These are phyloP conservation scores for Hypothenemus hampei DNA, from an alignment of 1,140 invertebrate species.

Conservation along the genomic window DNA sequence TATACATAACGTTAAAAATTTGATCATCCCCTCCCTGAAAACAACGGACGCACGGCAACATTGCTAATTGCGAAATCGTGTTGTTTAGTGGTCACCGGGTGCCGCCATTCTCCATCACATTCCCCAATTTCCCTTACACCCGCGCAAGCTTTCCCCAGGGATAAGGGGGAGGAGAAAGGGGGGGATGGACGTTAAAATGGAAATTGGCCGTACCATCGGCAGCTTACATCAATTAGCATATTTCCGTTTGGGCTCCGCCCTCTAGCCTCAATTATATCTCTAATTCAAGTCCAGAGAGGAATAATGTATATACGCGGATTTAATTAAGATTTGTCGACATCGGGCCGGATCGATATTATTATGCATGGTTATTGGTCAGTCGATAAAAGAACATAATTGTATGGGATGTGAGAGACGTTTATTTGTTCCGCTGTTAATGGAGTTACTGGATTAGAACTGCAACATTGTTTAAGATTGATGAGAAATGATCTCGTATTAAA, in stretches of 20 bases:
- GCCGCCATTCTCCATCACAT: neutral
- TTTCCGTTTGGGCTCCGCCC: conserved; percentile 5
- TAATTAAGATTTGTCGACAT: conserved; percentile 9
- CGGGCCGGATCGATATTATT: neutral
- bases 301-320: neutral
- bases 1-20: too few relatives aligned
- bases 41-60: conserved; percentile 4
- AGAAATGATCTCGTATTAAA: too few relatives aligned
- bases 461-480: too few relatives aligned
- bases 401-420: too few relatives aligned
- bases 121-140: neutral
- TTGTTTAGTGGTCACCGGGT: conserved; percentile 1
- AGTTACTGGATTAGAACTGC: too few relatives aligned
- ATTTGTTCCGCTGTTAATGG: too few relatives aligned
- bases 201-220: conserved; percentile 7
- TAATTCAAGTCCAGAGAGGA: conserved; percentile 11
- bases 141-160: conserved; percentile 1
- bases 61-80: conserved; percentile 10
- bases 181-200: conserved; percentile 9
- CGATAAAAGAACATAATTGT: neutral
- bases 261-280: conserved; percentile 1
- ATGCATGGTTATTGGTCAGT: neutral
- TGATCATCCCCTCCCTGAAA: too few relatives aligned
- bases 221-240: conserved; percentile 12
- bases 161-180: too few relatives aligned